Evolutionary conservation across 2,113 vertebrate species (phyloP).

Genomic region (Anhinga anhinga): DNA sequence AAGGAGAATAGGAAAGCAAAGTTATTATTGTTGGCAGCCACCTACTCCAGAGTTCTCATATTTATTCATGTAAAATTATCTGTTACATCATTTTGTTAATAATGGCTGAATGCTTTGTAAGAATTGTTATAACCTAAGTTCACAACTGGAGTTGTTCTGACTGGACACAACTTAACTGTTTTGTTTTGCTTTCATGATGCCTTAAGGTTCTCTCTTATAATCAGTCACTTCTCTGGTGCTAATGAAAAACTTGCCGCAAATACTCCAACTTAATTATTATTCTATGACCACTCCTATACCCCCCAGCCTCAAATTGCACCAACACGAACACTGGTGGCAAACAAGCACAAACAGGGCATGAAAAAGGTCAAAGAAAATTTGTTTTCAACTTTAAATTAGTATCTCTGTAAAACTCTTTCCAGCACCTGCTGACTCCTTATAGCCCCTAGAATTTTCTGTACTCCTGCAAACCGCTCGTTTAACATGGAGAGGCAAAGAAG

Average conservation of each 20-base stretch:
- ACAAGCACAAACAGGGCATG: slow-evolving; percentile 37
- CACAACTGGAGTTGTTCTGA: slow-evolving; percentile 38
- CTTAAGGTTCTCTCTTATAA: slow-evolving; percentile 28
- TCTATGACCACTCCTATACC: slow-evolving; percentile 41
- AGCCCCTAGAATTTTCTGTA: background rate
- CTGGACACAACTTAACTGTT: slow-evolving; percentile 41
- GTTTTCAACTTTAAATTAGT: background rate
- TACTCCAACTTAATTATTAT: slow-evolving; percentile 23
- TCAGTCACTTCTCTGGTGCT: slow-evolving; percentile 4
- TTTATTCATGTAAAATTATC: slow-evolving; percentile 36
- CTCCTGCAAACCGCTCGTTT: background rate
- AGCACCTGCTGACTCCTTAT: background rate
- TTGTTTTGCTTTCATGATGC: slow-evolving; percentile 41
- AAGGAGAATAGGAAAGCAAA: background rate
- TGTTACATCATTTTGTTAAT: slow-evolving; percentile 40
- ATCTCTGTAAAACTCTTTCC: background rate
- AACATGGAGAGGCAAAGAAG: background rate
- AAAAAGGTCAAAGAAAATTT: slow-evolving; percentile 45
- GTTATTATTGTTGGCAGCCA: background rate
- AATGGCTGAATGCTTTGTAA: slow-evolving; percentile 4
- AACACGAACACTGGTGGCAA: slow-evolving; percentile 1
- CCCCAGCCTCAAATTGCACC: slow-evolving; percentile 48
- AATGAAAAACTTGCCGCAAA: slow-evolving; percentile 57
- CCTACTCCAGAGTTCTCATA: background rate
- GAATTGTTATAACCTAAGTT: slow-evolving; percentile 6